Conservation (phyloP, 2,888 invertebrate species). For the Incurvaria masculella region DNA sequence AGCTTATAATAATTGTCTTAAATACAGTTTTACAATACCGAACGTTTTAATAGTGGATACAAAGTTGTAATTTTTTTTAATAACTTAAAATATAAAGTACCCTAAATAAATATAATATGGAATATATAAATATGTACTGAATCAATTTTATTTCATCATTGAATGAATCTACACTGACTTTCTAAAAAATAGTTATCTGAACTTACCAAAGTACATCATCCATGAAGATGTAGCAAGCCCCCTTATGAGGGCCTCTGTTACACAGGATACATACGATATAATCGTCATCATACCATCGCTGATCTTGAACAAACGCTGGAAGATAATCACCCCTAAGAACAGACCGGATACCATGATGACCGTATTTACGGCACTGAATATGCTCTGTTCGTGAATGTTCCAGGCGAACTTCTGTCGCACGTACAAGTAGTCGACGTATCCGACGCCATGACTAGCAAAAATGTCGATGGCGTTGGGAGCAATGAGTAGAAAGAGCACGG, state of each 20-base stretch:
- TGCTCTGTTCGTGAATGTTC: conserved; percentile 51
- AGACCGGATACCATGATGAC: conserved; percentile 43
- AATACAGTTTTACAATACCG: too few species aligned
- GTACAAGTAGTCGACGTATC: conserved; percentile 53
- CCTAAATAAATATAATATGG: too few species aligned
- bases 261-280: conserved; percentile 17
- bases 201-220: conserved; percentile 14
- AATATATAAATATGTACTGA: too few species aligned
- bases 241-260: conserved; percentile 17
- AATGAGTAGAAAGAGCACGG: conserved; percentile 47
- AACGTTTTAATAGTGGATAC: too few species aligned
- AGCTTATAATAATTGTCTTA: too few species aligned
- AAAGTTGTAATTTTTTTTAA: too few species aligned
- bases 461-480: conserved; percentile 28
- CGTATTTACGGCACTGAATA: conserved; percentile 38
- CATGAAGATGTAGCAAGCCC: conserved; percentile 7
- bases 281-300: conserved; percentile 19
- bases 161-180: too few species aligned
- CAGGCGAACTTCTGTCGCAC: conserved; percentile 56
- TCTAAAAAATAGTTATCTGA: too few species aligned
- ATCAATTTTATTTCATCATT: too few species aligned
- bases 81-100: too few species aligned
- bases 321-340: conserved; percentile 23
- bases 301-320: conserved; percentile 29
- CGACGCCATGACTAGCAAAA: conserved; percentile 36